A percentile compares a stretch with the other conserved stretches of the same genome.
These are phyloP conservation scores for Porites lutea DNA, from an alignment of 64 coral and sea anemone genomes.

Conservation along the genomic window DNA sequence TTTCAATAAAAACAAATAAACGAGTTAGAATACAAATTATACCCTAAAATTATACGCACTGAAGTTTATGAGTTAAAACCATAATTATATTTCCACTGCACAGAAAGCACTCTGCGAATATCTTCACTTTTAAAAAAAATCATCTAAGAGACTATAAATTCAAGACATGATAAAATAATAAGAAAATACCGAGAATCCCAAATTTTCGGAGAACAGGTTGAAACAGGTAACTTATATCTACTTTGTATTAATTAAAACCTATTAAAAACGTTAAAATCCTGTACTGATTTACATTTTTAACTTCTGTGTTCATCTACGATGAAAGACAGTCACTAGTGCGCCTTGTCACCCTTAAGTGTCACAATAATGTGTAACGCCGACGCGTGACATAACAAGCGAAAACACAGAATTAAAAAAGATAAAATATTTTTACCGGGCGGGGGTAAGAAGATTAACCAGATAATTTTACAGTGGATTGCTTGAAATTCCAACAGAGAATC, in stretches of 20 bases:
- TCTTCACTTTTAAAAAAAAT: not conserved
- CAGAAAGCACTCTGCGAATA: not conserved
- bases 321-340: too few relatives aligned
- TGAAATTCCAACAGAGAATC: slow-evolving; percentile 1
- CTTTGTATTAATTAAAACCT: not conserved
- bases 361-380: not conserved
- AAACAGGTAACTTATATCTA: not conserved
- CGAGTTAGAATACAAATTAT: not conserved
- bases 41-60: not conserved
- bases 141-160: not conserved
- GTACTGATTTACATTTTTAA: not conserved
- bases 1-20: not conserved
- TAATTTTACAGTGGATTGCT: slow-evolving; percentile 16
- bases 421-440: not conserved
- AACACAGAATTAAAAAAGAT: not conserved
- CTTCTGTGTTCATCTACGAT: not conserved
- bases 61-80: not conserved
- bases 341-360: not conserved
- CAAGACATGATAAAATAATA: slow-evolving; percentile 10
- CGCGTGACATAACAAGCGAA: not conserved
- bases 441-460: not conserved
- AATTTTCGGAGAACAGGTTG: not conserved
- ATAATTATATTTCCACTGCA: not conserved
- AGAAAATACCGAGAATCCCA: slow-evolving; percentile 8
- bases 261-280: not conserved